A percentile compares a stretch with the other conserved stretches of the same genome.
Evolutionary conservation across 2,888 invertebrate species (phyloP).

Genomic region (Caprella mutica): DNA sequence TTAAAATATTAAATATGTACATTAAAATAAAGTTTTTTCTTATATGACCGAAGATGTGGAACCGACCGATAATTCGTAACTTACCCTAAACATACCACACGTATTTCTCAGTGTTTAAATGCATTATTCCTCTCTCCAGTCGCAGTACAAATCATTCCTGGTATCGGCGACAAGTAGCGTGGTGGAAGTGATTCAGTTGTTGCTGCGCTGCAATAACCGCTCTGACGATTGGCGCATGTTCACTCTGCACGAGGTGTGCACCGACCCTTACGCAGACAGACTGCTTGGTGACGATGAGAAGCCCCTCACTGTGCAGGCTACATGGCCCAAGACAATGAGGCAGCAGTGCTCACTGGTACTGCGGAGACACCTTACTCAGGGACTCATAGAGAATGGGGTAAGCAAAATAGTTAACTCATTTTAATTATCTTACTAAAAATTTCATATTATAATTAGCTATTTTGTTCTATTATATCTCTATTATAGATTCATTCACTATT

Average conservation of each 20-base stretch:
- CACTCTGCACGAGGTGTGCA: conserved; percentile 18
- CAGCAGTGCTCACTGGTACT: conserved; percentile 23
- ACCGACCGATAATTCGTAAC: too few relatives aligned
- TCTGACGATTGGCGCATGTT: conserved; percentile 37
- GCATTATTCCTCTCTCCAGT: conserved; percentile 45
- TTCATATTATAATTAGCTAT: too few relatives aligned
- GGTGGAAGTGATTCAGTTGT: conserved; percentile 68
- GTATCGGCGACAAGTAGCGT: conserved; percentile 80
- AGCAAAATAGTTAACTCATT: not conserved
- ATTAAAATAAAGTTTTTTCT: too few relatives aligned
- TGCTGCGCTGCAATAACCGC: conserved; percentile 70
- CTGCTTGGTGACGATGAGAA: conserved; percentile 20
- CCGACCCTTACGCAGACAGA: conserved; percentile 22
- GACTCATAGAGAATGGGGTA: conserved; percentile 14
- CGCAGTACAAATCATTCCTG: conserved; percentile 81
- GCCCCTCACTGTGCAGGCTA: conserved; percentile 27
- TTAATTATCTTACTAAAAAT: too few relatives aligned
- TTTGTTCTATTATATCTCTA: too few relatives aligned
- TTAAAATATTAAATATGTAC: too few relatives aligned
- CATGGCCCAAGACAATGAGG: conserved; percentile 20
- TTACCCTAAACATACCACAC: too few relatives aligned
- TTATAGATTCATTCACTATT: too few relatives aligned
- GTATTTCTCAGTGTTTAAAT: too few relatives aligned
- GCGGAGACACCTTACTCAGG: conserved; percentile 21
- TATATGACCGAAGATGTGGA: too few relatives aligned